phyloP scores from a whole-genome alignment of 1,140 invertebrate species.

The Diplogasteroides magnus region DNA sequence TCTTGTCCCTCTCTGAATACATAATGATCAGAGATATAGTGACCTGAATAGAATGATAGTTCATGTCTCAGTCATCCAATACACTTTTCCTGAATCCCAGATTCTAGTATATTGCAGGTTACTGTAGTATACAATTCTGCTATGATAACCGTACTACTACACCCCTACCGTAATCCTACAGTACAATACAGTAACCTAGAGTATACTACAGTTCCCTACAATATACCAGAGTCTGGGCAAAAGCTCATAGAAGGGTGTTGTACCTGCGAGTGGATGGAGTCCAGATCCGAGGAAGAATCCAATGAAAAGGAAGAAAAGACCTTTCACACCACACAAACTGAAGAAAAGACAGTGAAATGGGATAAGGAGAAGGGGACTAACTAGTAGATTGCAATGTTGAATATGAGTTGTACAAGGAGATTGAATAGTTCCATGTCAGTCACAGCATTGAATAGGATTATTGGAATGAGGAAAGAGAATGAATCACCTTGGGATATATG shows the following conservation, averaged over 20 bases:
- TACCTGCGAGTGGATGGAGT: conserved; percentile 88
- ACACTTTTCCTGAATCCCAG: too few species aligned
- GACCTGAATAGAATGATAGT: too few species aligned
- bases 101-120: too few species aligned
- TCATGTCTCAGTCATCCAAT: too few species aligned
- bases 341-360: neutral
- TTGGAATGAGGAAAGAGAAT: conserved; percentile 1
- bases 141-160: too few species aligned
- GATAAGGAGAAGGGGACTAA: neutral
- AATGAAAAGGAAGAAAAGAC: conserved; percentile 74
- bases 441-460: conserved; percentile 57
- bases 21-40: conserved; percentile 97
- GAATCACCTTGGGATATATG: conserved; percentile 72
- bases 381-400: conserved; percentile 43
- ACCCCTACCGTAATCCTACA: too few species aligned
- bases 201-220: too few species aligned
- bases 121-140: too few species aligned
- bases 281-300: conserved; percentile 83
- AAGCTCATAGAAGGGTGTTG: too few species aligned
- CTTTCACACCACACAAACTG: conserved; percentile 67
- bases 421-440: conserved; percentile 77
- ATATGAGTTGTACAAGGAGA: conserved; percentile 72
- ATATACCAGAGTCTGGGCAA: too few species aligned
- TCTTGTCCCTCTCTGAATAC: conserved; percentile 85
- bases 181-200: too few species aligned